phyloP scores from a whole-genome alignment of 2,797 vertebrate genomes.

The Chanos chanos region DNA sequence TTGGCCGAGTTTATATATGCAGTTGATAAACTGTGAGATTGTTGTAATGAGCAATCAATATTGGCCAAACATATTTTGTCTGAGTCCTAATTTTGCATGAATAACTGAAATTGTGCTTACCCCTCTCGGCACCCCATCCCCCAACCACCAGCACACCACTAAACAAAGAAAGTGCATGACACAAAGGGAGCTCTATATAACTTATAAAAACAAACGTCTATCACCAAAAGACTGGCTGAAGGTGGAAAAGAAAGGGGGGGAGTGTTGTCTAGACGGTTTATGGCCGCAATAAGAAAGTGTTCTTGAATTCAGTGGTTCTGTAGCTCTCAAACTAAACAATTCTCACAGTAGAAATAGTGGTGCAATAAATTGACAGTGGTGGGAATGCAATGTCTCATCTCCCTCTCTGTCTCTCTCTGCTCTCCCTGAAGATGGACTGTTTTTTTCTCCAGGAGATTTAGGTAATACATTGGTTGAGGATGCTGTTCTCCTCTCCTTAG shows the following conservation, averaged over 20 bases:
- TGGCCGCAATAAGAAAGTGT: constrained; percentile 95
- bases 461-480: constrained; percentile 10
- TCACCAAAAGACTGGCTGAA: constrained; percentile 52
- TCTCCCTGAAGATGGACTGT: constrained; percentile 39
- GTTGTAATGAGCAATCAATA: no score
- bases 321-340: constrained; percentile 87
- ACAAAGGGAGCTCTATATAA: constrained; percentile 67
- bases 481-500: no score
- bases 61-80: no score
- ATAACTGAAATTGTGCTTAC: no score
- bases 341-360: constrained; percentile 53
- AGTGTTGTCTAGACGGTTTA: constrained; percentile 99
- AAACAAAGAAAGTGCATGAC: constrained; percentile 59
- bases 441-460: constrained; percentile 30
- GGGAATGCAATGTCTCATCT: constrained; percentile 47
- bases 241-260: constrained; percentile 69
- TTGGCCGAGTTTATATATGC: no score
- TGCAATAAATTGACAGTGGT: constrained; percentile 58
- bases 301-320: constrained; percentile 85
- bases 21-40: no score
- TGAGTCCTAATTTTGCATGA: no score
- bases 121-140: no score
- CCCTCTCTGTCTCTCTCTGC: constrained; percentile 8
- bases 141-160: no score
- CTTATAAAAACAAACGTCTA: constrained; percentile 71